A percentile compares a stretch with the other conserved stretches of the same genome.
Evolutionary conservation across 2,797 vertebrate genomes (phyloP).

Genomic region (Spheniscus humboldti): DNA sequence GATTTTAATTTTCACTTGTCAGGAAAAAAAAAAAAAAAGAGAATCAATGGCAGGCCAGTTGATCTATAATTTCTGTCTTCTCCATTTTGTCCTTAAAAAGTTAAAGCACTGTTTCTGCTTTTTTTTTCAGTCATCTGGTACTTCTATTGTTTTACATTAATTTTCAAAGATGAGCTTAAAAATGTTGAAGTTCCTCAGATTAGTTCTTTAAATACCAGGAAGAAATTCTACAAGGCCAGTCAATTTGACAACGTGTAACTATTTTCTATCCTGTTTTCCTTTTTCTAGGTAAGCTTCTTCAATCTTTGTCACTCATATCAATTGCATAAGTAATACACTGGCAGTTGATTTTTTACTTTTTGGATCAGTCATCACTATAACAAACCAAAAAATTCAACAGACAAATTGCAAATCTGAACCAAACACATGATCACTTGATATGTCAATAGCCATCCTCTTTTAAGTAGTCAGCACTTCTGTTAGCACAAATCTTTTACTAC

Average conservation of each 20-base stretch:
- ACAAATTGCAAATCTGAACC: background rate
- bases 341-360: background rate
- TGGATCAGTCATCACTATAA: background rate
- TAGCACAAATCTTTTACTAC: background rate
- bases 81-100: background rate
- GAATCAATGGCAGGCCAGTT: background rate
- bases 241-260: background rate
- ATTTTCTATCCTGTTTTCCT: background rate
- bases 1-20: background rate
- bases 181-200: background rate
- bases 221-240: background rate
- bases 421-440: background rate
- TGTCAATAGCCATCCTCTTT: background rate
- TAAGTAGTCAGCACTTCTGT: background rate
- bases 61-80: background rate
- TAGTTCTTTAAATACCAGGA: background rate
- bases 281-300: background rate
- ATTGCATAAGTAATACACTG: background rate
- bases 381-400: background rate
- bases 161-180: background rate
- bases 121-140: background rate
- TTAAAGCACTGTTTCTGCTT: background rate
- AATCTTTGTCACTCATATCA: background rate
- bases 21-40: background rate
- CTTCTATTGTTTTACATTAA: background rate